A percentile compares a stretch with the other conserved stretches of the same genome.
phyloP scores from a whole-genome alignment of 2,797 vertebrate species.

The Brotula barbata region DNA sequence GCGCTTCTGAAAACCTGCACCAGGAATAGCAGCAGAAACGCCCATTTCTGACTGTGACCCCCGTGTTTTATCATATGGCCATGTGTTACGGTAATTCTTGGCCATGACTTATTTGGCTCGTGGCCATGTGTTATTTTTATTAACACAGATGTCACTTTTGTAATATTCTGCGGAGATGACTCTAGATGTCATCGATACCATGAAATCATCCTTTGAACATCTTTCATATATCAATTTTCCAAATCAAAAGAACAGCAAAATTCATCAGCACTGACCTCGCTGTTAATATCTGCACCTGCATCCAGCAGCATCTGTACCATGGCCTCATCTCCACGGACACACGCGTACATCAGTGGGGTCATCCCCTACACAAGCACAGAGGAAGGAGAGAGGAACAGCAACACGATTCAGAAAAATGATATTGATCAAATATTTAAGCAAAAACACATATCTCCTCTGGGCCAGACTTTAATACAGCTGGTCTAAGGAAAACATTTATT shows the following conservation, averaged over 20 bases:
- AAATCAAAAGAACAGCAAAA: constrained; percentile 23
- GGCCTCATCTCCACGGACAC: constrained; percentile 95
- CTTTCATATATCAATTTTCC: not conserved
- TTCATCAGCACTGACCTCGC: constrained; percentile 85
- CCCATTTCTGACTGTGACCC: too few relatives aligned
- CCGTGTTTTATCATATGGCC: too few relatives aligned
- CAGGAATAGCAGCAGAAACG: too few relatives aligned
- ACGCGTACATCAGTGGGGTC: constrained; percentile 99
- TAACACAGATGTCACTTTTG: too few relatives aligned
- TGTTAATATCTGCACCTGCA: constrained; percentile 95
- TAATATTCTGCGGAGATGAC: too few relatives aligned
- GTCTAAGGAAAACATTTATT: constrained; percentile 19
- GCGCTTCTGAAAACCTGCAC: too few relatives aligned
- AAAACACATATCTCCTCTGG: constrained; percentile 12
- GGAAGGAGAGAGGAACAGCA: constrained; percentile 20
- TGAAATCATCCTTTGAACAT: constrained; percentile 1
- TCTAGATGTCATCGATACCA: too few relatives aligned
- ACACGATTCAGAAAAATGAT: constrained; percentile 1
- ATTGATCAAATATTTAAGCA: constrained; percentile 30
- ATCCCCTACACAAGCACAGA: constrained; percentile 72
- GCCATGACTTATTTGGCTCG: too few relatives aligned
- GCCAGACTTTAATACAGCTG: constrained; percentile 1
- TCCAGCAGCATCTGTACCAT: constrained; percentile 99
- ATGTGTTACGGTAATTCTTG: too few relatives aligned
- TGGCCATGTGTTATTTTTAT: too few relatives aligned